Evolutionary conservation across 2,888 invertebrate species (phyloP).

Genomic region (Julus scandinavius): DNA sequence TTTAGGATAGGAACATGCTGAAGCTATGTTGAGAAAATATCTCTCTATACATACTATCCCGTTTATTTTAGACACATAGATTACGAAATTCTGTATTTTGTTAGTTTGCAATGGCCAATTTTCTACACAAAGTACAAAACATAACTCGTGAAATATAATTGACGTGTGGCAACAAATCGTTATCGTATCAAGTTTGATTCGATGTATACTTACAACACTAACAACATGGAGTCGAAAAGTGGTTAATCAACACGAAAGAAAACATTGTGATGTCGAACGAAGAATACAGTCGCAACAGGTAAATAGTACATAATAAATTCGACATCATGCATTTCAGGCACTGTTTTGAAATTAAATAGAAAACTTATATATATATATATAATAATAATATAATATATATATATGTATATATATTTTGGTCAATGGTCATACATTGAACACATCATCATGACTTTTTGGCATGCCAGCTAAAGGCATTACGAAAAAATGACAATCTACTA

Average conservation of each 20-base stretch:
- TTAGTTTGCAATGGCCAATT: conserved; percentile 20
- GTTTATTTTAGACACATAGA: too few species aligned
- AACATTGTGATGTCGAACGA: conserved; percentile 44
- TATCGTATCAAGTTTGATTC: conserved; percentile 20
- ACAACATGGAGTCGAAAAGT: conserved; percentile 1
- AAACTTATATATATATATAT: conserved; percentile 49
- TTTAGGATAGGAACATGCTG: too few species aligned
- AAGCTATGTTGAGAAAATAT: too few species aligned
- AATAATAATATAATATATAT: conserved; percentile 40
- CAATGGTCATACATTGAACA: conserved; percentile 49
- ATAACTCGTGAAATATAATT: neutral
- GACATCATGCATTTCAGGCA: conserved; percentile 53
- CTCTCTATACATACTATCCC: too few species aligned
- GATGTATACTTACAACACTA: conserved; percentile 40
- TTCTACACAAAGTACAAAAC: neutral
- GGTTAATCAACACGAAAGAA: conserved; percentile 37
- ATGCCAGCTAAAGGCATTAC: conserved; percentile 28
- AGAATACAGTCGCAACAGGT: conserved; percentile 36
- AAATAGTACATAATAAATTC: conserved; percentile 36
- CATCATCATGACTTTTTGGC: conserved; percentile 48
- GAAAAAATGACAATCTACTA: conserved; percentile 43
- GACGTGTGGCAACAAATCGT: conserved; percentile 22
- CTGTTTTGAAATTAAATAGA: conserved; percentile 52
- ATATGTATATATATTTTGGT: conserved; percentile 49
- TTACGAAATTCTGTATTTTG: neutral